phyloP scores from a whole-genome alignment of 2,113 vertebrate genomes.

The Brachyistius frenatus region DNA sequence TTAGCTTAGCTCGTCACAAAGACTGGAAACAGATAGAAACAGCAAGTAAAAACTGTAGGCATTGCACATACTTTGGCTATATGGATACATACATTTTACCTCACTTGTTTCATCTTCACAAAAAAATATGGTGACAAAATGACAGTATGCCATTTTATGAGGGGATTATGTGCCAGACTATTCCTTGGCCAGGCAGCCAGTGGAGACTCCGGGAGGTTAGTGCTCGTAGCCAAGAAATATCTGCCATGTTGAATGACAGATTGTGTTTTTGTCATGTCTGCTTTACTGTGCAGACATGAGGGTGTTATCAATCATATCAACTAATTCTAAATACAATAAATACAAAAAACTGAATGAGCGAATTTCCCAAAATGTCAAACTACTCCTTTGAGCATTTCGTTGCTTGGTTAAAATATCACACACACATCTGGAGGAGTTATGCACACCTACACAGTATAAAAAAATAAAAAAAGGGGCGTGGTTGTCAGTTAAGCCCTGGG shows the following conservation, averaged over 20 bases:
- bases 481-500: slow-evolving; percentile 15
- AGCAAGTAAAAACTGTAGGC: not conserved
- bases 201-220: slow-evolving; percentile 1
- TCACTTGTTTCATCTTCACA: not conserved
- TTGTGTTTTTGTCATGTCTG: not conserved
- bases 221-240: slow-evolving; percentile 1
- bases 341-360: not conserved
- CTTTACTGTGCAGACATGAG: not conserved
- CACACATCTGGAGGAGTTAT: not conserved
- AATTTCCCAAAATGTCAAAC: not conserved
- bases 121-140: not conserved
- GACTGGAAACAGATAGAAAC: not conserved
- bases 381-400: not conserved
- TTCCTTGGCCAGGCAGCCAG: not conserved
- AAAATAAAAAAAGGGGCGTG: not conserved
- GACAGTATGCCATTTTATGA: not conserved
- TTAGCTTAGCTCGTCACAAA: not conserved
- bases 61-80: not conserved
- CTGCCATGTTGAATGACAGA: slow-evolving; percentile 3
- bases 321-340: not conserved
- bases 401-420: slow-evolving; percentile 19
- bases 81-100: not conserved
- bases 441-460: not conserved
- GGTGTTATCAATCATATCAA: not conserved
- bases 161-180: not conserved